A percentile compares a stretch with the other conserved stretches of the same genome.
These are phyloP conservation scores for Cololabis saira DNA, from an alignment of 2,113 vertebrate species.

Conservation along the genomic window DNA sequence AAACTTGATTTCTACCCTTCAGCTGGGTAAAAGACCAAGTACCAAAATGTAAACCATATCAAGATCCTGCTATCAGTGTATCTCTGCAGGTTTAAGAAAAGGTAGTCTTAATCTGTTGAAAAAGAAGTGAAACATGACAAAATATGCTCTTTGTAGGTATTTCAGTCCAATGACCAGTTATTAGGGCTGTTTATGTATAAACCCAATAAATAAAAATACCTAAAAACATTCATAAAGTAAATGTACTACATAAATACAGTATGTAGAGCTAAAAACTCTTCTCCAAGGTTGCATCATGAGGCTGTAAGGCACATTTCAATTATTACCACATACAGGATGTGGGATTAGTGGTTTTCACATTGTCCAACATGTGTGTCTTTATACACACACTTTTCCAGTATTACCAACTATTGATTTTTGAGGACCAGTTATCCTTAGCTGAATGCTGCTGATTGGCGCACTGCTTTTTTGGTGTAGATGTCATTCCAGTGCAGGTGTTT, in stretches of 20 bases:
- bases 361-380: slow-evolving; percentile 26
- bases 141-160: slow-evolving; percentile 2
- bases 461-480: slow-evolving; percentile 10
- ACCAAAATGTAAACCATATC: slow-evolving; percentile 10
- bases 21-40: too few species aligned
- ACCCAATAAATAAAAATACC: slow-evolving; percentile 34
- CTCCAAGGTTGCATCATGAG: slow-evolving; percentile 19
- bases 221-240: slow-evolving; percentile 14
- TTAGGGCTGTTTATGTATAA: slow-evolving; percentile 18
- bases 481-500: slow-evolving; percentile 18
- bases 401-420: slow-evolving; percentile 34
- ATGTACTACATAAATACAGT: slow-evolving; percentile 34
- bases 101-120: slow-evolving; percentile 1
- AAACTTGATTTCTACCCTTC: neutral
- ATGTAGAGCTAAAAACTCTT: slow-evolving; percentile 12
- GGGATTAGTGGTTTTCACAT: slow-evolving; percentile 36
- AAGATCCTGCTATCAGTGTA: neutral
- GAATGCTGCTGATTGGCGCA: slow-evolving; percentile 21
- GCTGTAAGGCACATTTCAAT: slow-evolving; percentile 63
- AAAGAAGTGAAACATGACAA: slow-evolving; percentile 31
- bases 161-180: slow-evolving; percentile 29
- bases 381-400: slow-evolving; percentile 40
- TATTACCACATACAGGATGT: slow-evolving; percentile 22
- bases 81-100: neutral
- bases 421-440: slow-evolving; percentile 17